Evolutionary conservation across 2,113 vertebrate genomes (phyloP).

Genomic region (Pseudopodoces humilis): DNA sequence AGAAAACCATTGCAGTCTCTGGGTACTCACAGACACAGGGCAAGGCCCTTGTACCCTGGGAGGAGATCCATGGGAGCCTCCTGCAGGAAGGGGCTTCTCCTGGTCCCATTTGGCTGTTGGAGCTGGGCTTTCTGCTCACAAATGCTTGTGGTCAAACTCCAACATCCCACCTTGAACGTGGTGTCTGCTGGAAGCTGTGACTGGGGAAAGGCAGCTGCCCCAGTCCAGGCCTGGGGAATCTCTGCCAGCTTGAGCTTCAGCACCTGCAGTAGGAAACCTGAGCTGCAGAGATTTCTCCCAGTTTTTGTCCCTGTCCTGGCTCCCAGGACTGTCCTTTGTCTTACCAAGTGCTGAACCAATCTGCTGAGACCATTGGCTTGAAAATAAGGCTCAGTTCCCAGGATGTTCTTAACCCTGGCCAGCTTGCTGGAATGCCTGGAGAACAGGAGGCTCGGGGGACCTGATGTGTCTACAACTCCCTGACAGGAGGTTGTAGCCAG

Average conservation of each 20-base stretch:
- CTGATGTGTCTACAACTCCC: background rate
- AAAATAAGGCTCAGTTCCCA: fast-evolving
- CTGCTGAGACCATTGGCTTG: background rate
- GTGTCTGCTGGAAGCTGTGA: background rate
- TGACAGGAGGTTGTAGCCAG: background rate
- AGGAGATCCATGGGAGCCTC: background rate
- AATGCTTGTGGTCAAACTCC: background rate
- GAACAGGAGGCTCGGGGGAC: background rate
- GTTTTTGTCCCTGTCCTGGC: background rate
- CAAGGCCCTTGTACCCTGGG: background rate
- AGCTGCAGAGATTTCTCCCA: background rate
- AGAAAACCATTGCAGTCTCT: fast-evolving
- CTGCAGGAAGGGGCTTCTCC: background rate
- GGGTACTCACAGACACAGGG: background rate
- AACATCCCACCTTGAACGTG: fast-evolving
- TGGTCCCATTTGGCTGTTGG: background rate
- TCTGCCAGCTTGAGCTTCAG: background rate
- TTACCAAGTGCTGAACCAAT: background rate
- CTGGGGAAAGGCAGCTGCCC: background rate
- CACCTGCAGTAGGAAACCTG: background rate
- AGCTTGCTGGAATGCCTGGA: background rate
- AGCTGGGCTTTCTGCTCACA: background rate
- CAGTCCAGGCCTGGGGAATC: background rate
- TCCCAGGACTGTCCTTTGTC: background rate
- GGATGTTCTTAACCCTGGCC: background rate